These are phyloP conservation scores for Corvus hawaiiensis DNA, from an alignment of 2,113 vertebrate species.

Conservation along the genomic window DNA sequence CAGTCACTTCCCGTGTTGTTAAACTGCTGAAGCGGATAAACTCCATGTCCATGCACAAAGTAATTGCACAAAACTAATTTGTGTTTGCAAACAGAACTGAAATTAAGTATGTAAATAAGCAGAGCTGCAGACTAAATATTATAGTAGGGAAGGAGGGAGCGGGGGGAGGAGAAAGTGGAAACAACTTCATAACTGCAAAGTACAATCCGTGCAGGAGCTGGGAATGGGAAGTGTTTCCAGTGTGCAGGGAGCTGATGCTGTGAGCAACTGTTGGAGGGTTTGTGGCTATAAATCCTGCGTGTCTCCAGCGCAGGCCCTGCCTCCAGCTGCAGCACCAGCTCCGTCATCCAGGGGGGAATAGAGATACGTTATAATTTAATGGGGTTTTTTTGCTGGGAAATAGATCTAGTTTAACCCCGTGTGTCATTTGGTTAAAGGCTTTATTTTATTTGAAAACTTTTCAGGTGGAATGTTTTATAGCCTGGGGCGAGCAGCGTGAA, in stretches of 20 bases:
- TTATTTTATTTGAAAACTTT: conserved; percentile 5
- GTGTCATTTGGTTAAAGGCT: not conserved
- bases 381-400: not conserved
- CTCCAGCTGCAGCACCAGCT: not conserved
- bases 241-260: not conserved
- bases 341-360: not conserved
- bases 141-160: not conserved
- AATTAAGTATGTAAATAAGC: conserved; percentile 78
- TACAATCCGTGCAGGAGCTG: not conserved
- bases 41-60: conserved; percentile 70
- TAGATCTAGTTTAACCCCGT: not conserved
- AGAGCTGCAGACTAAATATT: conserved; percentile 72
- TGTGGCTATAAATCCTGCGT: not conserved
- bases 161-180: not conserved
- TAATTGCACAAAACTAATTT: conserved; percentile 79
- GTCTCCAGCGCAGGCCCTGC: not conserved
- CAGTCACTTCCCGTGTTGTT: conserved; percentile 51
- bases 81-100: conserved; percentile 75
- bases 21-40: conserved; percentile 65
- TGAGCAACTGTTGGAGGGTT: not conserved
- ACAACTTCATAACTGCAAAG: conserved; percentile 46
- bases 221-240: conserved; percentile 1
- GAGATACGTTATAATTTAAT: not conserved
- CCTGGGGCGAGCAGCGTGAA: not conserved
- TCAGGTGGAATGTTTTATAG: not conserved